Percentiles rank a stretch among this genome's conserved stretches.
Conservation (phyloP, 2,797 vertebrate species). For the Phaenicophaeus curvirostris region DNA sequence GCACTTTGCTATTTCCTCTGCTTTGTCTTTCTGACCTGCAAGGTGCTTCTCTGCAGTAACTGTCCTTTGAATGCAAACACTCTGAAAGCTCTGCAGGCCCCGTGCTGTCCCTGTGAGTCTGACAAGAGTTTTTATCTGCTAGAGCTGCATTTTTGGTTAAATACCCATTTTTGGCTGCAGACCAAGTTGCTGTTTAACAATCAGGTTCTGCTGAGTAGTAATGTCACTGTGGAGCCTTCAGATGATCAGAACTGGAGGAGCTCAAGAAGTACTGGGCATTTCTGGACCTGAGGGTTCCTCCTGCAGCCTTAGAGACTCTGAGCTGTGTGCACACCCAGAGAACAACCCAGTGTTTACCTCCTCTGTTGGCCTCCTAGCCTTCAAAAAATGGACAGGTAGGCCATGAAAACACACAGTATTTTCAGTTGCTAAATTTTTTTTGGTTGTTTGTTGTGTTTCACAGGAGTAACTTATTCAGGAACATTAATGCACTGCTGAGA, state of each 20-base stretch:
- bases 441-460: neutral
- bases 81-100: conserved; percentile 19
- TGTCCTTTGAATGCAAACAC: conserved; percentile 41
- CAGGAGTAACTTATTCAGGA: neutral
- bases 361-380: neutral
- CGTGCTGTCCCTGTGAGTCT: neutral
- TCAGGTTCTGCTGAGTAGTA: neutral
- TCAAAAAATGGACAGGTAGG: neutral
- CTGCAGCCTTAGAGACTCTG: fast-evolving
- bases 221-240: neutral
- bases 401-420: neutral
- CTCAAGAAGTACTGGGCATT: fast-evolving
- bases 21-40: conserved; percentile 40
- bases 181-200: neutral
- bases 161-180: neutral
- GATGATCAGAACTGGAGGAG: neutral
- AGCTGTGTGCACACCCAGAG: no score
- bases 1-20: conserved; percentile 36
- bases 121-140: neutral
- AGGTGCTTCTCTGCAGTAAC: conserved; percentile 34
- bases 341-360: neutral
- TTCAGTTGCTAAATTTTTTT: neutral
- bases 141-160: neutral
- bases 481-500: neutral
- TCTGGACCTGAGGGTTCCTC: fast-evolving